These are phyloP conservation scores for Caenorhabditis auriculariae DNA, from an alignment of 2,888 invertebrate genomes.

Conservation along the genomic window DNA sequence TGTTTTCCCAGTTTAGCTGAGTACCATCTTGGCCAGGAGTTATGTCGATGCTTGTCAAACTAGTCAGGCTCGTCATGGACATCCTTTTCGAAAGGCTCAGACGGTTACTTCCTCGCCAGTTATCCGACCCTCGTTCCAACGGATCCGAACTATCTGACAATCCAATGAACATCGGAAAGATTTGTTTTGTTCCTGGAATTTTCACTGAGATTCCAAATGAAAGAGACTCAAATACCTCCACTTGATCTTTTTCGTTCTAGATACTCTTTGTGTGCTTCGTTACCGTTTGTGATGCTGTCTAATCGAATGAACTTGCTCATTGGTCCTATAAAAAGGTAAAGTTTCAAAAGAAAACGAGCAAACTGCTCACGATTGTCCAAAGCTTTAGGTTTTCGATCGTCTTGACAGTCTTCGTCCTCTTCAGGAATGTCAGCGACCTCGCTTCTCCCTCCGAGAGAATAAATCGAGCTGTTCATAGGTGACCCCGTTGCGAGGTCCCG, in stretches of 20 bases:
- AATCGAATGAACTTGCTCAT: constrained; percentile 49
- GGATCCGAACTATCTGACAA: constrained; percentile 27
- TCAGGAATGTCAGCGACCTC: constrained; percentile 43
- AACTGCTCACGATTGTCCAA: neutral
- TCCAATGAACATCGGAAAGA: constrained; percentile 60
- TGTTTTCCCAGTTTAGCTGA: neutral
- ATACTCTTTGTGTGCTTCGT: constrained; percentile 16
- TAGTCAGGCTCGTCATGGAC: constrained; percentile 57
- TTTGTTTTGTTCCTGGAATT: constrained; percentile 29
- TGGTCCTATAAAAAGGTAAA: constrained; percentile 13
- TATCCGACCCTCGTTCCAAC: constrained; percentile 3
- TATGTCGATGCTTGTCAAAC: constrained; percentile 58
- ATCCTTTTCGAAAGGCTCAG: constrained; percentile 46
- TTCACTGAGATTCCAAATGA: neutral
- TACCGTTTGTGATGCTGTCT: constrained; percentile 27
- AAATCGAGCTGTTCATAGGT: constrained; percentile 37
- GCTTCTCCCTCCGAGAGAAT: constrained; percentile 40
- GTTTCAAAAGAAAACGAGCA: neutral
- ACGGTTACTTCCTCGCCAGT: constrained; percentile 1
- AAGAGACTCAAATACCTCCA: constrained; percentile 14
- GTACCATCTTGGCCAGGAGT: constrained; percentile 25
- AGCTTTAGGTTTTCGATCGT: neutral
- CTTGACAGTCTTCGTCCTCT: constrained; percentile 31
- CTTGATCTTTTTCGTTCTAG: constrained; percentile 15
- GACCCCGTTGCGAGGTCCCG: constrained; percentile 49